Conservation (phyloP, 2,113 vertebrate species). For the Hippocampus zosterae region DNA sequence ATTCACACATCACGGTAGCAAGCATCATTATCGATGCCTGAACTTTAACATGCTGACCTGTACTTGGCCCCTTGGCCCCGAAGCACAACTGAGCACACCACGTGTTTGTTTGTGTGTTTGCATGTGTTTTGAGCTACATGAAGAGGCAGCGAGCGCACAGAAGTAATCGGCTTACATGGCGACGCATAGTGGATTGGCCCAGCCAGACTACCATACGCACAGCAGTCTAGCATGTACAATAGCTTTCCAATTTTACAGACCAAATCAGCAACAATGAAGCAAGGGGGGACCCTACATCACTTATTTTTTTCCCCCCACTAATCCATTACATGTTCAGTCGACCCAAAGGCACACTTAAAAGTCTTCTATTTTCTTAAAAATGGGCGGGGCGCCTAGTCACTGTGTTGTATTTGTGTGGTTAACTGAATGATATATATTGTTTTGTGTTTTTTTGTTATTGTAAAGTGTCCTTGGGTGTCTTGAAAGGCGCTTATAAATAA, state of each 20-base stretch:
- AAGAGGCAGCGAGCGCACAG: background rate
- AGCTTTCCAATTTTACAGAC: background rate
- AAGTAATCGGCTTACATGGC: slow-evolving; percentile 15
- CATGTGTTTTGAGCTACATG: slow-evolving; percentile 1
- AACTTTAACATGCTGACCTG: slow-evolving; percentile 47
- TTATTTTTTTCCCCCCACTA: background rate
- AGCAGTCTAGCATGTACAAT: background rate
- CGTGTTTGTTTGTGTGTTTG: slow-evolving; percentile 14
- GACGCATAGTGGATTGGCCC: slow-evolving; percentile 7
- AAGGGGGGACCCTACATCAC: background rate
- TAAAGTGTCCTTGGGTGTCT: too few relatives aligned
- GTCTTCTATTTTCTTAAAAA: too few relatives aligned
- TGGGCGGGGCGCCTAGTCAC: too few relatives aligned
- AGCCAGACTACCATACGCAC: background rate
- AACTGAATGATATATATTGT: too few relatives aligned
- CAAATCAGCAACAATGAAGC: background rate
- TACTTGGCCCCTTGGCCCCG: slow-evolving; percentile 25
- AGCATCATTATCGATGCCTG: slow-evolving; percentile 35
- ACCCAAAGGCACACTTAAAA: too few relatives aligned
- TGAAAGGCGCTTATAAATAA: too few relatives aligned
- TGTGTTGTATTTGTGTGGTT: too few relatives aligned
- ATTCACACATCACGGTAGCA: slow-evolving; percentile 26
- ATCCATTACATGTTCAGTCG: background rate
- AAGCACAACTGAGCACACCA: slow-evolving; percentile 8
- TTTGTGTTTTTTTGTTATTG: too few relatives aligned